These are phyloP conservation scores for Prunella himalayana DNA, from an alignment of 2,113 vertebrate species.

Conservation along the genomic window DNA sequence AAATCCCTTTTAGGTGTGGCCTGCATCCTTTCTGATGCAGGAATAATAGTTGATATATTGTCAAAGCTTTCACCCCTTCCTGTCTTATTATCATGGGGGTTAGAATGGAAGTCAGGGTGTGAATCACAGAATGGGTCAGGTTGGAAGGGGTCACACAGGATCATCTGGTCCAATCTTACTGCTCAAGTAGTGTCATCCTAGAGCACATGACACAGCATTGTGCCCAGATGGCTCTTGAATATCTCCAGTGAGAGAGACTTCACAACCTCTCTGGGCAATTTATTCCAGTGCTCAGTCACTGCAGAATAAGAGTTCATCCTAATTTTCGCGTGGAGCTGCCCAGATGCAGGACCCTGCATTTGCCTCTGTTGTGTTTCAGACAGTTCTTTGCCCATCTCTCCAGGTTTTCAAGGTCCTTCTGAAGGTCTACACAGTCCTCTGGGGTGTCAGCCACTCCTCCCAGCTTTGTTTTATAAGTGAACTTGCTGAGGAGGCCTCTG, in stretches of 20 bases:
- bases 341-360: background rate
- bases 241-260: background rate
- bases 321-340: background rate
- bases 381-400: background rate
- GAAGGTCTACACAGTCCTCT: background rate
- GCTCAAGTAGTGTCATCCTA: background rate
- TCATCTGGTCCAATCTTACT: background rate
- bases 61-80: background rate
- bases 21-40: background rate
- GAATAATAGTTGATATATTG: background rate
- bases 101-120: background rate
- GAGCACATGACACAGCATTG: background rate
- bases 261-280: background rate
- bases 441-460: background rate
- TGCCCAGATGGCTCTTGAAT: background rate
- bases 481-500: background rate
- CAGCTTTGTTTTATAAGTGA: background rate
- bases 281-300: background rate
- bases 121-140: background rate
- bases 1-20: background rate
- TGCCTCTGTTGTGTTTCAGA: background rate
- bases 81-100: rapidly evolving
- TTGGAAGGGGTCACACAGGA: background rate
- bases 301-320: background rate
- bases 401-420: background rate